Percentiles rank a stretch among this genome's conserved stretches.
These are phyloP conservation scores for Indicator indicator DNA, from an alignment of 2,113 vertebrate species.

Conservation along the genomic window DNA sequence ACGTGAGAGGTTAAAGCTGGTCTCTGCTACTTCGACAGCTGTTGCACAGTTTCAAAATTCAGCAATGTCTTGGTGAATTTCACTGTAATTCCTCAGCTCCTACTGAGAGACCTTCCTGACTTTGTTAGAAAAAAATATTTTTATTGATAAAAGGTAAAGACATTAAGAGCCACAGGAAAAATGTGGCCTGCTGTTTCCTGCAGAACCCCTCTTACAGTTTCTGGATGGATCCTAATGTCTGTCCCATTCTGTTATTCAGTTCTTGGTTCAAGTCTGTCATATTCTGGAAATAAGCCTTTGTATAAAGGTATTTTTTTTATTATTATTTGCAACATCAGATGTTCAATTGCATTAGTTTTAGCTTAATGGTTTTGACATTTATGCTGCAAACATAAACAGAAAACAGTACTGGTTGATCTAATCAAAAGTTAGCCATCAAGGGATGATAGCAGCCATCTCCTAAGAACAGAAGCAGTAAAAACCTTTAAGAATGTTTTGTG, in stretches of 20 bases:
- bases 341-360: not conserved
- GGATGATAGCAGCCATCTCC: not conserved
- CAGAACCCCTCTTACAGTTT: not conserved
- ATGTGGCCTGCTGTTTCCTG: not conserved
- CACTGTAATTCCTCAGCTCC: not conserved
- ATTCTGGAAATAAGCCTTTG: not conserved
- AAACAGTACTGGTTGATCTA: not conserved
- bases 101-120: not conserved
- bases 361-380: not conserved
- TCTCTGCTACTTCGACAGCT: not conserved
- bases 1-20: not conserved
- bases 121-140: not conserved
- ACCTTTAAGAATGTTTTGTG: not conserved
- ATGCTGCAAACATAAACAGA: not conserved
- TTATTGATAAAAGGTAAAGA: not conserved
- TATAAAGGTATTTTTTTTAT: not conserved
- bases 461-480: not conserved
- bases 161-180: not conserved
- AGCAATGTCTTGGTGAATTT: not conserved
- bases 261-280: not conserved
- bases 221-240: not conserved
- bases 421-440: not conserved
- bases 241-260: not conserved
- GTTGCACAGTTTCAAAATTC: not conserved
- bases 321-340: not conserved